Base-by-base conservation (phyloP, 2,888 invertebrate species). In the Himalopsyche anomala region DNA sequence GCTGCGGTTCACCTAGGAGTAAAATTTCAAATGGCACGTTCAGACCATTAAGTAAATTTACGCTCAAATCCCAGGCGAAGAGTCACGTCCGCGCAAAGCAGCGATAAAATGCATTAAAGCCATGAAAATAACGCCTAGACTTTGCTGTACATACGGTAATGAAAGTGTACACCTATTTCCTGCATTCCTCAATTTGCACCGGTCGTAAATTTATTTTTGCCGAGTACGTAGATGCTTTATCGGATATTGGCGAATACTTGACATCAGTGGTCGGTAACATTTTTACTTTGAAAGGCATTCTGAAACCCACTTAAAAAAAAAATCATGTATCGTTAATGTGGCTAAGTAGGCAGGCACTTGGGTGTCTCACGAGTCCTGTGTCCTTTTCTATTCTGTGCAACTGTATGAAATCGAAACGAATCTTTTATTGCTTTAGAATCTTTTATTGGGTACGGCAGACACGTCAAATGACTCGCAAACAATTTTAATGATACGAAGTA, bases 101-200 rank as follows among this genome's bases (percentile, higher is more conserved):
- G 28, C 74, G 74, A 74, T 74, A 74, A 74, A 74, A 74, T 74
- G 74, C 74, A 74, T 74, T 74, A 12, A 74, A 74, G 15, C 74
- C 36, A 74, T 74, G 38, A 38, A 74, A 74, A 74, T 74, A 74
- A 74, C 36, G 74, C 74, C 15, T 74, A 38, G 74, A 74, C 38
- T 74, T 28, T 36, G 74, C 5, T 8, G 15, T 38, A 74, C 11
- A 12, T 12, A 15, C 12, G 38, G 12, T 17, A 36, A 45, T 6
- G 40, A 6, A 19, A 74, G 38, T 74, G 9, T 19, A 36, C 38
- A 40, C 5, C 5, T 40, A 74, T 74, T 74, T 74, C 38, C 36
- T 38, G 74, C 74, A 74, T 74, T 74, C 74, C 36, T 74, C 28
- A 74, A 74, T 74, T 74, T 38, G 74, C 74, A 74, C 38, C 74